Base-by-base conservation (phyloP, 2,888 invertebrate species). In the Clunio marinus region DNA sequence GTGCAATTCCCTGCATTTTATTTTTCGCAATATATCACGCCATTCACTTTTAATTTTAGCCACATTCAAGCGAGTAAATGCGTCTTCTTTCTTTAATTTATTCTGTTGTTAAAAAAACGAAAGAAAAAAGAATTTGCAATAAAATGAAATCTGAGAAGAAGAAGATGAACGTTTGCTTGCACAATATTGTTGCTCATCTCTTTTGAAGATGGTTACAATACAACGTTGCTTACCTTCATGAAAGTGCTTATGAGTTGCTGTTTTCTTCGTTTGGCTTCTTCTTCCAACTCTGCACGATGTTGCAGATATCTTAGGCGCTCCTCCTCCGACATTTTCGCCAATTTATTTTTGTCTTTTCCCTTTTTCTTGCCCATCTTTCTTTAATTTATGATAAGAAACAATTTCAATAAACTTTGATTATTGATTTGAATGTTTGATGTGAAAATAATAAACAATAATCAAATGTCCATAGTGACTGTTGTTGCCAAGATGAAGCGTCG, bases 41-140 rank as follows among this genome's bases (percentile, higher is more conserved):
- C 92, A 93, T 76, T 88, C 86, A 77, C 91, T 90, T 75, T 92
- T 91, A 66, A 93, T 86, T 80, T 93, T 93, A 0, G 92, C 90
- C 70, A 86, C 83, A 75, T 93, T 93, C 62, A 89, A 80, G 60
- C 91, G 84, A 1, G 88, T 84, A 76, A 87, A 91, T 0, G 85
- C 84, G 76, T 91, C 90, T 77, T 93, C 93, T 71, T 85, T 87
- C 76, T 87, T 89, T 5, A 92, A 79, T 82, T 93, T 93, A 74
- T 88, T 91, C 91, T 92, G 76, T 25, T 79, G 8, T 37, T 20
- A 41, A 41, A 8, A 51, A 17, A 17, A 22, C 17, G 28, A 62
- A 69, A 20, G 3, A 41, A 41, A 41, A 57, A 15, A 8, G 1
- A 41, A 25, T 55, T 46, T n/a, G 22, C 10, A 25, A 24, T n/a